Base-by-base conservation (phyloP, 2,113 vertebrate species). In the Oryzias celebensis region DNA sequence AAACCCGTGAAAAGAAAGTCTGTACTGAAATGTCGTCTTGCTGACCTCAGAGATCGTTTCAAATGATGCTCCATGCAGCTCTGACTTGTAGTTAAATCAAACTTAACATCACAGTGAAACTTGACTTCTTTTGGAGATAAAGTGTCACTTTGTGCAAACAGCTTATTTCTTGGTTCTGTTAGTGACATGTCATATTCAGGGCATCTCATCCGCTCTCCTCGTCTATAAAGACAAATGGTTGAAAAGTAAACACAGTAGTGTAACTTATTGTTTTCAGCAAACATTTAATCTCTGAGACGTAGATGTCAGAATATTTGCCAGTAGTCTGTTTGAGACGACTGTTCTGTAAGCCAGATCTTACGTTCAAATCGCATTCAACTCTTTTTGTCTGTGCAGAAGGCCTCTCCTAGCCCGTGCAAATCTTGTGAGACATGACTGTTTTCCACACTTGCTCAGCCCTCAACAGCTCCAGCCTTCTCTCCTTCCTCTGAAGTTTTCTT, bases 341-440 rank as follows among this genome's bases (percentile, higher is more conserved):
- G 36, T 63, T 59, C 47, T 64, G 52, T 52, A 49, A 67, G 41
- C 62, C 55, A 50, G 66, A 20, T 8, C 49, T 77, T 78, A n/a
- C 68, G 64, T 83, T 68, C 52, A 68, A 54, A 80, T 62, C 51
- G 14, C 58, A 44, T 51, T 44, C 43, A 77, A 70, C 74, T 78
- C 61, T 66, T 43, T 70, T 56, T 66, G 65, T 77, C 68, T 70
- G 66, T 81, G 65, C 68, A 67, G 79, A 71, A 65, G 16, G 78
- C 71, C 68, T 72, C 61, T 74, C 73, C 75, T 82, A 76, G 83
- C 79, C 74, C 53, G 31, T 76, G 46, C 62, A 60, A 67, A 63
- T 71, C 80, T 73, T 82, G 78, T 87, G 89, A 91, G 85, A 89
- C 85, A 80, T 89, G 90, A 85, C 86, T 86, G 83, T 89, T 91